A percentile compares a stretch with the other conserved stretches of the same genome.
Conservation (phyloP, 2,888 invertebrate species). For the Volucella bombylans region DNA sequence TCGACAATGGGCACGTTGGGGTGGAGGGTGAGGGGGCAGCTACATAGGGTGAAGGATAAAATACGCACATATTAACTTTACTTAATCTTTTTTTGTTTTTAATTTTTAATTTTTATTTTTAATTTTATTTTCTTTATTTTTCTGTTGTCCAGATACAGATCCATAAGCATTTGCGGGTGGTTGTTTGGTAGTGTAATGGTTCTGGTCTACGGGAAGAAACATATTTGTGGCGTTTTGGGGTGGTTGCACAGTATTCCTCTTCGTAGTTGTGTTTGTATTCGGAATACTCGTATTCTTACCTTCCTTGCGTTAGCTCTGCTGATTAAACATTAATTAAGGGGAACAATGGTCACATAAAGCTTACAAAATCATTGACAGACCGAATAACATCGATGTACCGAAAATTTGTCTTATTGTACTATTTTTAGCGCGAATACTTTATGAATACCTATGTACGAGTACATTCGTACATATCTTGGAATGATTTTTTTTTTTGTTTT, state of each 20-base stretch:
- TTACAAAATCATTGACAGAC: slow-evolving; percentile 75
- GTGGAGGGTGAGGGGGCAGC: background rate
- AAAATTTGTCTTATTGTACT: slow-evolving; percentile 34
- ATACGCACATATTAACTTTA: slow-evolving; percentile 3
- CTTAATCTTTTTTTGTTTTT: slow-evolving; percentile 1
- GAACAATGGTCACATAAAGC: slow-evolving; percentile 76
- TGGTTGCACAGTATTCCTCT: slow-evolving; percentile 7
- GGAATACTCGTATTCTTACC: background rate
- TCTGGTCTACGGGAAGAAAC: background rate
- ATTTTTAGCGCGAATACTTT: slow-evolving; percentile 6
- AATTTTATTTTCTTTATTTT: slow-evolving; percentile 44
- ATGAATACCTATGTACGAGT: slow-evolving; percentile 23
- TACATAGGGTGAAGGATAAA: background rate
- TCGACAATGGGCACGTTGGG: slow-evolving; percentile 15
- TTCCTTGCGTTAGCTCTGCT: slow-evolving; percentile 77
- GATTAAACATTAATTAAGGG: slow-evolving; percentile 83
- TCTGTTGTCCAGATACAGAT: slow-evolving; percentile 34
- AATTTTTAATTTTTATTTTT: background rate
- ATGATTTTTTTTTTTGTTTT: slow-evolving; percentile 36
- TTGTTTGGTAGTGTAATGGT: slow-evolving; percentile 8
- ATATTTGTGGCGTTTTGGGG: slow-evolving; percentile 29
- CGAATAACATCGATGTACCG: slow-evolving; percentile 62
- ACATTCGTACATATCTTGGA: too few species aligned
- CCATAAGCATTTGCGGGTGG: slow-evolving; percentile 30
- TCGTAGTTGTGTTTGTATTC: too few species aligned